A percentile compares a stretch with the other conserved stretches of the same genome.
Evolutionary conservation across 2,797 vertebrate genomes (phyloP).

Genomic region (Fistularia commersonii): DNA sequence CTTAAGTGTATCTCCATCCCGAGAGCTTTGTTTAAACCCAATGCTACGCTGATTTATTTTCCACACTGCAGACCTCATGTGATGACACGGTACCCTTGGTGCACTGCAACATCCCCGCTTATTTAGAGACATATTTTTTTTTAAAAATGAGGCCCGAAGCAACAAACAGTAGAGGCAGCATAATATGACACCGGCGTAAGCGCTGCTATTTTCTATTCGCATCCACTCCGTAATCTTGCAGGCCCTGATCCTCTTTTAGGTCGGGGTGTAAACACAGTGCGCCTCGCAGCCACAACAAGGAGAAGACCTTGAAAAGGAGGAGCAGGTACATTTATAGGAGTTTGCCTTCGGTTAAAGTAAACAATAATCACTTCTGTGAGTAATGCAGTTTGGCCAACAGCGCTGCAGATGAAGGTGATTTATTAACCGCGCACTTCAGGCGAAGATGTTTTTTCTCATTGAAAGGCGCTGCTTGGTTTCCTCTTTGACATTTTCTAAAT

Average conservation of each 20-base stretch:
- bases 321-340: constrained; percentile 32
- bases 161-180: constrained; percentile 51
- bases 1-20: not conserved
- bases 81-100: constrained; percentile 25
- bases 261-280: constrained; percentile 45
- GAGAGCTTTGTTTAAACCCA: constrained; percentile 16
- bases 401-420: constrained; percentile 47
- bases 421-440: constrained; percentile 39
- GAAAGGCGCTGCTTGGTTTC: constrained; percentile 33
- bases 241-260: constrained; percentile 41
- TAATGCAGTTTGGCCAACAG: constrained; percentile 46
- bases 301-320: constrained; percentile 33
- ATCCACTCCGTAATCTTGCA: constrained; percentile 41
- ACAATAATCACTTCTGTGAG: constrained; percentile 51
- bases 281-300: constrained; percentile 50
- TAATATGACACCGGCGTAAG: constrained; percentile 50
- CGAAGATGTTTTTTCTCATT: constrained; percentile 24
- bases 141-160: constrained; percentile 23
- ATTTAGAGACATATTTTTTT: constrained; percentile 32
- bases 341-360: constrained; percentile 54
- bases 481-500: constrained; percentile 44
- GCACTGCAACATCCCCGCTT: constrained; percentile 25
- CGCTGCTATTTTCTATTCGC: constrained; percentile 52
- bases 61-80: constrained; percentile 13
- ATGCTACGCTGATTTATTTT: constrained; percentile 12